phyloP scores from a whole-genome alignment of 2,113 vertebrate species.

The Stegostoma tigrinum region DNA sequence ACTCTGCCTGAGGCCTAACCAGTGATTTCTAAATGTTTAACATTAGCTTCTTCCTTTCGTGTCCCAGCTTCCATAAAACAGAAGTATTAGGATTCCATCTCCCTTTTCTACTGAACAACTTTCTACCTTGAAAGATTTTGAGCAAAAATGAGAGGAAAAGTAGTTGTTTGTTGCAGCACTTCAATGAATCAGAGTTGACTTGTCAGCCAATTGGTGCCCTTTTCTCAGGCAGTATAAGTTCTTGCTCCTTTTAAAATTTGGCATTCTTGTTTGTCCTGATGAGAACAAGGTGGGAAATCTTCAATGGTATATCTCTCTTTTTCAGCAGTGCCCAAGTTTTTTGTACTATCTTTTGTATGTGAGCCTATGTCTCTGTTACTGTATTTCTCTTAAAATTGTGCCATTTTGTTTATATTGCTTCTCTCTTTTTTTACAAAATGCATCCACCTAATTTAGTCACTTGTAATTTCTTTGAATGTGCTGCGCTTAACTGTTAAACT shows the following conservation, averaged over 20 bases:
- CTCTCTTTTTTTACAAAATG: not conserved
- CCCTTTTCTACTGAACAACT: not conserved
- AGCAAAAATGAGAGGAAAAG: too few species aligned
- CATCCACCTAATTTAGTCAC: not conserved
- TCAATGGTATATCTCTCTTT: not conserved
- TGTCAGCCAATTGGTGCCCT: not conserved
- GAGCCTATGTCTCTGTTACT: not conserved
- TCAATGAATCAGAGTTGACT: too few species aligned
- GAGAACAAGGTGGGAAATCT: not conserved
- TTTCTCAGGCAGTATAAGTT: not conserved
- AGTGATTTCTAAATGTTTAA: not conserved
- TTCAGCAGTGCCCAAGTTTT: not conserved
- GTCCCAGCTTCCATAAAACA: not conserved
- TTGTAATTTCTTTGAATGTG: not conserved
- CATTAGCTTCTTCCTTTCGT: not conserved
- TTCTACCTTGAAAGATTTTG: not conserved
- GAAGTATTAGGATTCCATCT: not conserved
- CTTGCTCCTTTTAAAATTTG: not conserved
- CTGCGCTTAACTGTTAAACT: not conserved
- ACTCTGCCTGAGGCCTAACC: not conserved
- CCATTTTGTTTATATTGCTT: not conserved
- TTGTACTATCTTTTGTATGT: not conserved
- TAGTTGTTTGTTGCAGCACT: too few species aligned
- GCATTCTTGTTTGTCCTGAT: not conserved
- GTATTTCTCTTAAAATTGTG: too few species aligned